Base-by-base conservation (phyloP, 2,113 vertebrate genomes). In the Pseudolaguvia tuberculata region DNA sequence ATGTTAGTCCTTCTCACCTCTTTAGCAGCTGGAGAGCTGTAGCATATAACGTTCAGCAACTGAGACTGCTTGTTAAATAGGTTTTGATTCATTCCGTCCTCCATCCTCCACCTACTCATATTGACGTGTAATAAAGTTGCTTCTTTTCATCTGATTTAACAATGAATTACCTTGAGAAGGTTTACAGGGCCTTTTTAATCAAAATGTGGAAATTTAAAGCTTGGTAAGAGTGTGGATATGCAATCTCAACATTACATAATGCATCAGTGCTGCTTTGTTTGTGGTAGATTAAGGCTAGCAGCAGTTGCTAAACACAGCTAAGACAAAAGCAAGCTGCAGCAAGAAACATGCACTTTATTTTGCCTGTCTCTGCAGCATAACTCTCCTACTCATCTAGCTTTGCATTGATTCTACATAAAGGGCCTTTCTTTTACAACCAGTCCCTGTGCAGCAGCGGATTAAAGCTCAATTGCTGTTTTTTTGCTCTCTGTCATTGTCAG, bases 351-450 rank as follows among this genome's bases (percentile, higher is more conserved):
- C 42, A 27, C 48, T n/a, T 42, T 70, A 39, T 35, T 31, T 12
- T 1, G 47, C 21, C 12, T n/a, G 55, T 21, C 27, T 79, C 39
- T 55, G 29, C 72, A 20, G 27, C 75, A 76, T 69, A 61, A 58
- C 63, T 70, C 80, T 67, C 77, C 78, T 66, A 76, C 78, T 87
- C 84, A 84, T 87, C 82, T 83, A 76, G 73, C 80, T 75, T 35
- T 58, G 56, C 88, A 89, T 89, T 79, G 88, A 91, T 90, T 86
- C 84, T 84, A 84, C 82, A 87, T 87, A 87, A 89, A 88, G 78
- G 51, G 45, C 62, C 48, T 70, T 67, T 73, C n/a, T n/a, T 77
- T 85, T 88, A 87, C 63, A 76, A 87, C 78, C 75, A 72, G n/a
- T 80, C 84, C 81, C 80, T 85, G 18, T 85, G 86, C 83, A 84